These are phyloP conservation scores for Lucilia cuprina DNA, from an alignment of 1,140 invertebrate genomes.

Conservation along the genomic window DNA sequence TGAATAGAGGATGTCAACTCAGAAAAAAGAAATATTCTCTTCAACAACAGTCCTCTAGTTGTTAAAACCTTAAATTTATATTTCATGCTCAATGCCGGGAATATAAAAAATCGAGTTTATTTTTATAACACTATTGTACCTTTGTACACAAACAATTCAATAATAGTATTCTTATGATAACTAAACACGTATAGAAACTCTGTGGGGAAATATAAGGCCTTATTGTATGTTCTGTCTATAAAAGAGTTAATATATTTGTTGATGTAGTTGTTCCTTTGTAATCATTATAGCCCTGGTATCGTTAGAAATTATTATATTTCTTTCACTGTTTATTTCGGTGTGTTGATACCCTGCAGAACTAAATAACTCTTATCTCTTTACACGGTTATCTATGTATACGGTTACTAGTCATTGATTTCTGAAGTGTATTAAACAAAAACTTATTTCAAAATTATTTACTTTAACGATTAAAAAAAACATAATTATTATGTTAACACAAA, in stretches of 20 bases:
- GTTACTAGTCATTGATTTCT: too few relatives aligned
- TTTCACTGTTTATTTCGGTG: background rate
- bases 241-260: background rate
- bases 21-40: too few relatives aligned
- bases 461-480: too few relatives aligned
- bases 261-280: background rate
- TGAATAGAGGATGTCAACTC: too few relatives aligned
- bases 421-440: too few relatives aligned
- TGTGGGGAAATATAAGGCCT: background rate
- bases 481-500: too few relatives aligned
- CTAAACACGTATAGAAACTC: background rate
- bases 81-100: background rate
- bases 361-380: too few relatives aligned
- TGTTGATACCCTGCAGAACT: too few relatives aligned
- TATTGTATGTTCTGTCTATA: background rate
- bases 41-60: too few relatives aligned
- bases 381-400: too few relatives aligned
- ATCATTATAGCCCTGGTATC: background rate
- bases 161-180: background rate
- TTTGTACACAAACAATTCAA: background rate
- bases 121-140: background rate
- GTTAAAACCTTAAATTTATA: too few relatives aligned
- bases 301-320: background rate
- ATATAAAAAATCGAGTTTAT: background rate
- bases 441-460: too few relatives aligned